Base-by-base conservation (phyloP, 1,140 invertebrate genomes). In the Hydropsyche tenuis region DNA sequence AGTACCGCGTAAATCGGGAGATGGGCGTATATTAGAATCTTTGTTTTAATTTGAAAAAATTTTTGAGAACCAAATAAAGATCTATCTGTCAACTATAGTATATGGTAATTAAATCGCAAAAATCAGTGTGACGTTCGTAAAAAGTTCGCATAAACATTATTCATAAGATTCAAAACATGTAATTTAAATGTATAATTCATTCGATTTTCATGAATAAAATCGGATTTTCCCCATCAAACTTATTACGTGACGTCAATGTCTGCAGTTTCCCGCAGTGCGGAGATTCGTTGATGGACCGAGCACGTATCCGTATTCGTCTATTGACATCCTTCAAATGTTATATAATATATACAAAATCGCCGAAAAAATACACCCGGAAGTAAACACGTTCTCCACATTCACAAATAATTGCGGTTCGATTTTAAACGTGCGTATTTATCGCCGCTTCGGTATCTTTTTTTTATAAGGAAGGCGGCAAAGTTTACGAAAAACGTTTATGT, bases 221-320 rank as follows among this genome's bases (percentile, higher is more conserved):
- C 22, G 23, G 25, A 60, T 14, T 27, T 60, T 56, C 22, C 56
- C 20, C 42, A 23, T 65, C 63, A 65, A 65, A n/a, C 30, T 65
- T 37, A 37, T 63, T 37, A 42, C 30, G 63, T 65, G 63, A 65
- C 63, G 63, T 65, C 63, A 65, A 43, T 45, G 30, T 43, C 63
- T 65, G 63, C 63, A 65, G 63, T 65, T 65, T 65, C 63, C 63
- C 63, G 63, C 63, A 65, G 63, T 65, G 63, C 63, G 63, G 63
- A 43, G 63, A 65, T 12, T 25, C 27, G 63, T 14, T 65, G 63
- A 65, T 20, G 63, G 20, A 65, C 30, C 14, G 23, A 45, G 16
- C 14, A 43, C 16, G 4, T n/a, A 18, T 45, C 14, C 63, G 16
- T 25, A 60, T 25, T 25, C 5, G 23, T 23, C 37, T 16, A 23